A percentile compares a stretch with the other conserved stretches of the same genome.
phyloP scores from a whole-genome alignment of 2,113 vertebrate genomes.

The Suricata suricatta region DNA sequence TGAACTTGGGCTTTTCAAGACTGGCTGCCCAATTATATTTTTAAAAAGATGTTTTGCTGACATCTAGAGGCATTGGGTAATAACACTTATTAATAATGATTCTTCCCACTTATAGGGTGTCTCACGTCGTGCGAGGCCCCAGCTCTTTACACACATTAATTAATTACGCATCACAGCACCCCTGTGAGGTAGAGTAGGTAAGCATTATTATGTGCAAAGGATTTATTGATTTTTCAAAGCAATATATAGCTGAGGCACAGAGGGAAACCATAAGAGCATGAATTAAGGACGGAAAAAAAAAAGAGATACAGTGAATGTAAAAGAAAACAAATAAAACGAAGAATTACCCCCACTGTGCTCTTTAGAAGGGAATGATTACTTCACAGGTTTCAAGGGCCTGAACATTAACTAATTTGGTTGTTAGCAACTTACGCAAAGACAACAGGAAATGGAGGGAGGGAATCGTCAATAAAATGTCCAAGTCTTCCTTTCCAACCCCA shows the following conservation, averaged over 20 bases:
- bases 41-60: conserved; percentile 83
- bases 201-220: conserved; percentile 76
- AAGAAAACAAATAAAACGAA: conserved; percentile 66
- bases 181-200: conserved; percentile 72
- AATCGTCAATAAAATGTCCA: background rate
- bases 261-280: conserved; percentile 44
- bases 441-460: background rate
- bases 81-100: conserved; percentile 79
- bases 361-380: conserved; percentile 54
- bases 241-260: conserved; percentile 62
- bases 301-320: conserved; percentile 42
- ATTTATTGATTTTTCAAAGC: conserved; percentile 78
- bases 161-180: conserved; percentile 75
- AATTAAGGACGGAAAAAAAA: conserved; percentile 45
- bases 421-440: conserved; percentile 15
- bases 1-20: background rate
- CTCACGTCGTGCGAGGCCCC: background rate
- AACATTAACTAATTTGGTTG: conserved; percentile 46
- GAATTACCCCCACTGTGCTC: conserved; percentile 14
- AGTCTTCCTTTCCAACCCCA: background rate
- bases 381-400: conserved; percentile 33
- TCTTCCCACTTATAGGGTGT: conserved; percentile 37
- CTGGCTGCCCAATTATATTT: conserved; percentile 67
- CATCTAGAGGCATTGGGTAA: conserved; percentile 83
- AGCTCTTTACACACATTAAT: conserved; percentile 78